A percentile compares a stretch with the other conserved stretches of the same genome.
Evolutionary conservation across 2,797 vertebrate species (phyloP).

Genomic region (Aulostomus chinensis): DNA sequence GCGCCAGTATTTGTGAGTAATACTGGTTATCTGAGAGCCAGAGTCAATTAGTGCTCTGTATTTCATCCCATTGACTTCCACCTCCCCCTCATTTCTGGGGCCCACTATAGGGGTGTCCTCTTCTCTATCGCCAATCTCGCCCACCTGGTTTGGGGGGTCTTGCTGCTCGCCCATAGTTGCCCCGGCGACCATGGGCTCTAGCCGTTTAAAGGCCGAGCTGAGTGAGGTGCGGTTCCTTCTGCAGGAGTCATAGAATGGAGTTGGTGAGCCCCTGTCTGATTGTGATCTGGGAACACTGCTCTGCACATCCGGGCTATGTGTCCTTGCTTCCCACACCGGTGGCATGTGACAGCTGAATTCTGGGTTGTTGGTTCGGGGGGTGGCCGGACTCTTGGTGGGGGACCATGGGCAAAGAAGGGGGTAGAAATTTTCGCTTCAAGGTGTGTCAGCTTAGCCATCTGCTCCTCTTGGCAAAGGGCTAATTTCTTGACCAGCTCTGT

Average conservation of each 20-base stretch:
- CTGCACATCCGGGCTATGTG: constrained; percentile 15
- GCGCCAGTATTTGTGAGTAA: constrained; percentile 29
- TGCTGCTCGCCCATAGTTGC: constrained; percentile 33
- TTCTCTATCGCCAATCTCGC: rapidly evolving
- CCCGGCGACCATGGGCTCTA: constrained; percentile 30
- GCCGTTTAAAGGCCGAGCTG: constrained; percentile 18
- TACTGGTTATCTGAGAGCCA: constrained; percentile 47
- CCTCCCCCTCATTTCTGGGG: constrained; percentile 40
- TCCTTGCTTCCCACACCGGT: constrained; percentile 13
- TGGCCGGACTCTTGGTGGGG: not conserved
- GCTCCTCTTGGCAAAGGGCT: constrained; percentile 15
- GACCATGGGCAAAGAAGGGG: not conserved
- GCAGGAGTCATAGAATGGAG: not conserved
- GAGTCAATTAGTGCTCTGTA: constrained; percentile 49
- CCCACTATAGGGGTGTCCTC: constrained; percentile 11
- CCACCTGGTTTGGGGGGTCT: constrained; percentile 1
- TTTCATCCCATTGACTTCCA: constrained; percentile 33
- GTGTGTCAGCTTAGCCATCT: constrained; percentile 14
- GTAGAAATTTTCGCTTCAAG: constrained; percentile 9
- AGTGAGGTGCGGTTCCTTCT: not conserved
- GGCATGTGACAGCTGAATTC: not conserved
- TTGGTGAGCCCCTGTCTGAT: not conserved
- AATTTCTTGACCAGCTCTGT: constrained; percentile 14
- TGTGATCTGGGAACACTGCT: not conserved
- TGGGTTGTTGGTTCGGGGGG: not conserved